Conservation (phyloP, 2,797 vertebrate species). For the Sphenopsis melanotis region DNA sequence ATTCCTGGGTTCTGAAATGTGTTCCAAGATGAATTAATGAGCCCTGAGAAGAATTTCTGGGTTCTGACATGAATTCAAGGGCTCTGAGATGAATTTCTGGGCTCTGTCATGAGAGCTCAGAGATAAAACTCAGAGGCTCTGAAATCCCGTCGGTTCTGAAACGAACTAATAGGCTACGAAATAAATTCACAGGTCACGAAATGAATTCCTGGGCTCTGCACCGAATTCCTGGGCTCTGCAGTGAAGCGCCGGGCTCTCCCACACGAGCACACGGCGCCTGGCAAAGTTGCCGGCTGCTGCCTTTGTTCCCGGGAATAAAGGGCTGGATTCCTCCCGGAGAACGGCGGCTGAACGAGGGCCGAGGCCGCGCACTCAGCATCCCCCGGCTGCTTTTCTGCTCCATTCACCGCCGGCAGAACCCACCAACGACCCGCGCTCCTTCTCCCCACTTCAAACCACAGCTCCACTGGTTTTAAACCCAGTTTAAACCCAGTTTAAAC, state of each 20-base stretch:
- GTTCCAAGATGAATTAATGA: neutral
- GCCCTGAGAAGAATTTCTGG: neutral
- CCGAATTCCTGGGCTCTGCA: neutral
- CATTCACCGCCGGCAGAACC: neutral
- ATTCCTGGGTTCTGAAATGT: neutral
- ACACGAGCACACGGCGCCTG: neutral
- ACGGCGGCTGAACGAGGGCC: neutral
- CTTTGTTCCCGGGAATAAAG: constrained; percentile 6
- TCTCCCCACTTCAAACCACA: neutral
- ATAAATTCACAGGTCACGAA: accelerated
- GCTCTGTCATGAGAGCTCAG: neutral
- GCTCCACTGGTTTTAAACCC: accelerated
- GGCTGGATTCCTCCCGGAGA: neutral
- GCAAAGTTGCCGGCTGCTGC: neutral
- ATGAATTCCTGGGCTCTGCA: neutral
- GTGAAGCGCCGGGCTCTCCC: accelerated
- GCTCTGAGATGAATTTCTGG: neutral
- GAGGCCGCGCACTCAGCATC: neutral
- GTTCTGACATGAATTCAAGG: neutral
- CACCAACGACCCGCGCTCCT: neutral
- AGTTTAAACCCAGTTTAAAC: accelerated
- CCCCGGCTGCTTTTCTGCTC: neutral
- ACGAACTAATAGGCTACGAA: neutral
- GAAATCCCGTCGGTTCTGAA: neutral
- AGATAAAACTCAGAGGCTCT: neutral